Evolutionary conservation across 2,113 vertebrate genomes (phyloP).

Genomic region (Coracopsis vasa): DNA sequence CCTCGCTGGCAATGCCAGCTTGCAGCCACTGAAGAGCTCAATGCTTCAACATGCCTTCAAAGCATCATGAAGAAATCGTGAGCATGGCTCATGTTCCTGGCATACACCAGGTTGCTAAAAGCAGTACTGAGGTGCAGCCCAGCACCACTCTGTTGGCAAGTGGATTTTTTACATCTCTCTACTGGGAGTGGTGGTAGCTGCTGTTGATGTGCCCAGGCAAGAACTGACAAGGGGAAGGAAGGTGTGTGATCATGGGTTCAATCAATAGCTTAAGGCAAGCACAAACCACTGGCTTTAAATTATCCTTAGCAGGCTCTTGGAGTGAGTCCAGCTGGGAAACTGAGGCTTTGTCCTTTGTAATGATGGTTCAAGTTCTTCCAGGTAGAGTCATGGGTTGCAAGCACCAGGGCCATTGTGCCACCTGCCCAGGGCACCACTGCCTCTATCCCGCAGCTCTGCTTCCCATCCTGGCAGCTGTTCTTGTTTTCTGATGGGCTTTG

Average conservation of each 20-base stretch:
- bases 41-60: neutral
- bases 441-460: neutral
- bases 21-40: too few relatives aligned
- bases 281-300: neutral
- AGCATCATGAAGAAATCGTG: neutral
- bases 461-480: neutral
- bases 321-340: neutral
- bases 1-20: neutral
- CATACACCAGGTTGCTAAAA: neutral
- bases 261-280: neutral
- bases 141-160: neutral
- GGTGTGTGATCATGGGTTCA: fast-evolving
- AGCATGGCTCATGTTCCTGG: neutral
- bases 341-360: neutral
- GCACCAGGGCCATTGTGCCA: neutral
- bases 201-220: neutral
- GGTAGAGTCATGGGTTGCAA: fast-evolving
- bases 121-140: neutral
- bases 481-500: neutral
- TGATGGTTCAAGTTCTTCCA: neutral
- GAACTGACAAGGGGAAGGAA: neutral
- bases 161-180: neutral
- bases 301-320: neutral
- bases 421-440: neutral
- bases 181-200: neutral